Percentiles rank a stretch among this genome's conserved stretches.
Conservation (phyloP, 1,140 invertebrate genomes). For the Stenopsyche tienmushanensis region DNA sequence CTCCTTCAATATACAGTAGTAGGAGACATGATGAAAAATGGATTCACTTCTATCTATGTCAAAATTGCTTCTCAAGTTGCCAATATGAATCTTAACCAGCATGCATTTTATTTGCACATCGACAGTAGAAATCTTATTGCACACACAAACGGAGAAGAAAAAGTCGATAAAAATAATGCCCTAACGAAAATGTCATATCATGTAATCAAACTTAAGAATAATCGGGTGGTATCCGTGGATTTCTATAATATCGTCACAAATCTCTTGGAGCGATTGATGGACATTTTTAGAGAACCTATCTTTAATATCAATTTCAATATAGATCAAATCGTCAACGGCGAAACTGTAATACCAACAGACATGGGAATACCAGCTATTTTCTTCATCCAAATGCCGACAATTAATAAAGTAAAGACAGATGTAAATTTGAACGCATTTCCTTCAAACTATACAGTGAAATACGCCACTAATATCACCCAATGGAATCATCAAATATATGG, state of each 20-base stretch:
- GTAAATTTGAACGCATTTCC: not conserved
- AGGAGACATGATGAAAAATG: slow-evolving; percentile 11
- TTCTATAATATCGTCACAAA: not conserved
- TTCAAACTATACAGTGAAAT: slow-evolving; percentile 2
- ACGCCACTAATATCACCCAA: not conserved
- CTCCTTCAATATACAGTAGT: slow-evolving; percentile 28
- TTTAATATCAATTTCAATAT: not conserved
- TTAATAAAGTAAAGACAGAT: slow-evolving; percentile 35
- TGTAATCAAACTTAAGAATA: not conserved
- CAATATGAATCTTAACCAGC: slow-evolving; percentile 22
- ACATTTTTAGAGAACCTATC: not conserved
- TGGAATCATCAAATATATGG: slow-evolving; percentile 30
- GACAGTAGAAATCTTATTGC: slow-evolving; percentile 27
- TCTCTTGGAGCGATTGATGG: not conserved
- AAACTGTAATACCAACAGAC: slow-evolving; percentile 46
- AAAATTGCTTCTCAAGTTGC: slow-evolving; percentile 27
- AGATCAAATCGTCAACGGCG: slow-evolving; percentile 28
- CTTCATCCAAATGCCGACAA: slow-evolving; percentile 43
- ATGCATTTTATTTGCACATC: slow-evolving; percentile 12
- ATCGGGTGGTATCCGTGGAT: not conserved
- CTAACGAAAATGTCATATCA: not conserved
- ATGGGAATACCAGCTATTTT: slow-evolving; percentile 50
- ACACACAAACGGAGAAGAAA: not conserved
- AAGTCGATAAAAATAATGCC: slow-evolving; percentile 6
- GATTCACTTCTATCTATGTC: slow-evolving; percentile 18